Percentiles rank a stretch among this genome's conserved stretches.
phyloP scores from a whole-genome alignment of 2,888 invertebrate genomes.

The Euzophera pinguis region DNA sequence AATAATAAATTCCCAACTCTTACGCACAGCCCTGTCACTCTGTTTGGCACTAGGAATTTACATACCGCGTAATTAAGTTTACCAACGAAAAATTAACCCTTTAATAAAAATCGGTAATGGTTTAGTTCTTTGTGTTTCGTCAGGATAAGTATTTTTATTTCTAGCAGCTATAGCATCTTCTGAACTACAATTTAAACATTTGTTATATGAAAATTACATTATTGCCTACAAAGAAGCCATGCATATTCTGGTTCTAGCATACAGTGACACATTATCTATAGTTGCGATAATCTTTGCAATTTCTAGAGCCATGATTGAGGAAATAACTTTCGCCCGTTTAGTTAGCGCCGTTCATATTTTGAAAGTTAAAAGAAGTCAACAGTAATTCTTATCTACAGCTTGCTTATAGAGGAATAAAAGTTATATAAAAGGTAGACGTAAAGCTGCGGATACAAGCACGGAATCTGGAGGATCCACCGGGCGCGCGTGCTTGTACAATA shows the following conservation, averaged over 20 bases:
- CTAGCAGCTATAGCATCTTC: no score
- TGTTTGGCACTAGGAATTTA: not conserved
- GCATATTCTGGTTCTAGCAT: no score
- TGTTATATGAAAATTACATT: no score
- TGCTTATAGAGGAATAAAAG: slow-evolving; percentile 36
- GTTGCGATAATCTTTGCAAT: no score
- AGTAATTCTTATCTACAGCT: slow-evolving; percentile 30
- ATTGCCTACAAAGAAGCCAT: no score
- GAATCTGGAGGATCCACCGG: slow-evolving; percentile 54
- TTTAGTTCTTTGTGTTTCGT: no score
- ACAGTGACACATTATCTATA: no score
- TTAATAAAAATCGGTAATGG: not conserved
- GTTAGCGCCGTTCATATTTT: not conserved
- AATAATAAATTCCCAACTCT: slow-evolving; percentile 11
- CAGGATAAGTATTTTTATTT: no score
- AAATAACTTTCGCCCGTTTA: no score
- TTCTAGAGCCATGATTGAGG: no score
- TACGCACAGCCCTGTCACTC: slow-evolving; percentile 5
- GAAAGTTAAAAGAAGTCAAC: not conserved
- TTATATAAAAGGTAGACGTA: slow-evolving; percentile 38
- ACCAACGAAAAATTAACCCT: not conserved
- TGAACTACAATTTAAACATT: no score
- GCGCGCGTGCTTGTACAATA: slow-evolving; percentile 57
- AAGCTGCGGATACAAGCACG: slow-evolving; percentile 43
- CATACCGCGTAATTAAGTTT: not conserved